Evolutionary conservation across 2,797 vertebrate species (phyloP), one percentile per base, ranked within the genome.

Genomic region (Eutrigla gurnardus): DNA sequence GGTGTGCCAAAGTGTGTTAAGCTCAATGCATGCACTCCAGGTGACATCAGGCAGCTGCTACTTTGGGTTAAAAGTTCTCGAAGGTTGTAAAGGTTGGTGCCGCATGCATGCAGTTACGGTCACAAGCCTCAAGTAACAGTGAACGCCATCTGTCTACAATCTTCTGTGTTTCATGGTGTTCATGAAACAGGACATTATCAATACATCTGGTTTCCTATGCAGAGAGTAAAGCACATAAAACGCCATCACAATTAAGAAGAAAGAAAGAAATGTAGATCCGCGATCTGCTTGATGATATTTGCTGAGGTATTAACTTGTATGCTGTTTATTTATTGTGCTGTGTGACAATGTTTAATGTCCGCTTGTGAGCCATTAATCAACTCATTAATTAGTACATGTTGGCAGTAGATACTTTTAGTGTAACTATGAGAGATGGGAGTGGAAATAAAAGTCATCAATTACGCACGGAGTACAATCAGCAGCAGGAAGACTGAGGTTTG

Each of bases 1-100:
- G 80, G 78, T 89, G 87, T 93, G 93, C 91, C 91, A 94, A 76
- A 83, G 76, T 82, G 82, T 11, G 78, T 95, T 93, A 93, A 76
- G 82, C 88, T 95, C 92, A 93, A 83, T 82, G 82, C 84, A 47
- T 75, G 70, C 75, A 86, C 90, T 90, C 80, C 91, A 81, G 88
- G 90, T 88, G 83, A 90, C 88, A 91, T 84, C 70, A 57, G 82
- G 76, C 92, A 92, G 89, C 92, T 91, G 91, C 88, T 91, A 86
- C 87, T 72, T 84, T 73, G 75, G 69, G 78, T 84, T 78, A 58
- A 79, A 89, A 86, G 76, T 73, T 43, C 47, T 68, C 60, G 52
- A 71, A 85, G 75, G 68, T 75, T 75, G 75, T 35, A 81, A 75
- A 86, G 77, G 73, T 85, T 82, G 66, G 77, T 66, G 69, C 63